Evolutionary conservation across 2,888 invertebrate genomes (phyloP), one percentile per base, ranked within the genome.

Genomic region (Mythimna vitellina): DNA sequence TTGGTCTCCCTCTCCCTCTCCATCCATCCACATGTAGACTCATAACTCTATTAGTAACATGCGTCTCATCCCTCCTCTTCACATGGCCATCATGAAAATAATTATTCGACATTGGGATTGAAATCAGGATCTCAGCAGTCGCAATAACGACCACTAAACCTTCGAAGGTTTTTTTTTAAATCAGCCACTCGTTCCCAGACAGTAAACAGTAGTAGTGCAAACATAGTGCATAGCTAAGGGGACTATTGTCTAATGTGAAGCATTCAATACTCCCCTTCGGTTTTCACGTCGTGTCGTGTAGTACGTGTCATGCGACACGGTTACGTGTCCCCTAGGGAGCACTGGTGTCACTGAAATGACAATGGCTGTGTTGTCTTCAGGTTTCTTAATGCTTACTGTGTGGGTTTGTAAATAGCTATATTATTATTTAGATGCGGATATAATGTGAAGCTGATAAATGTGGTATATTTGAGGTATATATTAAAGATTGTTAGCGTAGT

Each of bases 271-370:
- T 65, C 17, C 38, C 60, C 56, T 65, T 75, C 20, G n/a, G 57
- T 81, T 53, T 46, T 49, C 14, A 46, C 32, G 25, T 38, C 12
- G 58, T 35, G 38, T 67, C 51, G 53, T 42, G n/a, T 51, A 46
- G 20, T 65, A 17, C 46, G 35, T 29, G 63, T 63, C 32, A 57
- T 25, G 25, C 49, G 29, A 66, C 53, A 63, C 54, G 25, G 32
- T 7, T 35, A 17, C 20, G 25, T n/a, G n/a, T 32, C 25, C 62
- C 64, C 69, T 42, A 20, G 70, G 61, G 60, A 32, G 60, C 63
- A 60, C 53, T 80, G 25, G 9, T 74, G 54, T 64, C 14, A 22
- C 60, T 54, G 22, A 80, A 81, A 65, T 69, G 51, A 62, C 64
- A 80, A 57, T 69, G 51, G 32, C 1, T 38, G 61, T 58, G 60